phyloP scores from a whole-genome alignment of 1,140 invertebrate genomes.

The Chlorops oryzae region DNA sequence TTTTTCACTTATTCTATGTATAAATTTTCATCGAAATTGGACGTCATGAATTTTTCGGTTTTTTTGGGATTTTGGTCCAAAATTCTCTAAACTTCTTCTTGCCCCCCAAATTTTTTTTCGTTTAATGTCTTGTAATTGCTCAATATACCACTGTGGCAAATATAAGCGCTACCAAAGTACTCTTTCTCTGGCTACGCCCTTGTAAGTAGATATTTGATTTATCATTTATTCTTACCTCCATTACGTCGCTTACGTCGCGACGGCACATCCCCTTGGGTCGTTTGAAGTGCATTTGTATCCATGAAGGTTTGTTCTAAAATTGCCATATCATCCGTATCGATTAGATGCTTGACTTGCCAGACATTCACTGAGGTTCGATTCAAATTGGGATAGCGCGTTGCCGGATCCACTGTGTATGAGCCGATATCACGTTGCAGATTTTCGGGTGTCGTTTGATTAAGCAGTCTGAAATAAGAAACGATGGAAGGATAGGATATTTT shows the following conservation, averaged over 20 bases:
- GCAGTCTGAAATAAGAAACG: slow-evolving; percentile 32
- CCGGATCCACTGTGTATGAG: slow-evolving; percentile 85
- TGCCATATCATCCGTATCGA: slow-evolving; percentile 58
- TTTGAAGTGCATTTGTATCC: slow-evolving; percentile 35
- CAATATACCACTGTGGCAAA: too few relatives aligned
- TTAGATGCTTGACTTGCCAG: slow-evolving; percentile 57
- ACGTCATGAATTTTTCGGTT: too few relatives aligned
- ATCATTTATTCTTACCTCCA: slow-evolving; percentile 25
- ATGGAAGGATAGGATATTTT: not conserved
- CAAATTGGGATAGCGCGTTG: slow-evolving; percentile 67
- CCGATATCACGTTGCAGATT: slow-evolving; percentile 86
- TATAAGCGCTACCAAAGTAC: too few relatives aligned
- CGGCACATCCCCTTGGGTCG: slow-evolving; percentile 31
- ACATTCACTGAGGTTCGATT: slow-evolving; percentile 54
- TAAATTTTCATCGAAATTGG: too few relatives aligned
- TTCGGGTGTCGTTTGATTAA: slow-evolving; percentile 93
- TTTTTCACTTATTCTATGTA: too few relatives aligned
- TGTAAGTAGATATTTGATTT: not conserved
- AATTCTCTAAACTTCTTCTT: too few relatives aligned
- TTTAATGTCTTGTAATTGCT: too few relatives aligned
- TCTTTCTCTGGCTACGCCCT: too few relatives aligned
- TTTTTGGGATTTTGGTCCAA: too few relatives aligned
- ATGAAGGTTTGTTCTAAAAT: slow-evolving; percentile 54
- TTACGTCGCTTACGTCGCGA: slow-evolving; percentile 39
- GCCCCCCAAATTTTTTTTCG: too few relatives aligned